These are phyloP conservation scores for Altica lythri DNA, from an alignment of 2,888 invertebrate species.

Conservation along the genomic window DNA sequence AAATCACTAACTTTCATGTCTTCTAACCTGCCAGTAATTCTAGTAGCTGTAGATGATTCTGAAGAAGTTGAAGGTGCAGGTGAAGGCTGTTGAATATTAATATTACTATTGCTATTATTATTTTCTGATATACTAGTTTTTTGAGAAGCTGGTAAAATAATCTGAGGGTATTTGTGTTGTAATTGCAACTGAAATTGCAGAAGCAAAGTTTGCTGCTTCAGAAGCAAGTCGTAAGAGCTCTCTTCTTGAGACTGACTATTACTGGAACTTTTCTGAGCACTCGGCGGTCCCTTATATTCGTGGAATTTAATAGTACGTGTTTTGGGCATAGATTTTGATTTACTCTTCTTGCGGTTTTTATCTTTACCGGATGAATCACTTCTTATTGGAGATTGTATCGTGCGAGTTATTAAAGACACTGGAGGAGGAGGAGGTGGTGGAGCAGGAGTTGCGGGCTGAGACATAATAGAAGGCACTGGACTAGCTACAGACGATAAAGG, in stretches of 20 bases:
- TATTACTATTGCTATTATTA: slow-evolving; percentile 25
- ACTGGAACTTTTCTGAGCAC: slow-evolving; percentile 74
- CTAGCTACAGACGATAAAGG: slow-evolving; percentile 70
- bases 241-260: slow-evolving; percentile 67
- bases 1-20: slow-evolving; percentile 97
- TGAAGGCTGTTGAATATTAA: slow-evolving; percentile 53
- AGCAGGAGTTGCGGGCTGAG: slow-evolving; percentile 60
- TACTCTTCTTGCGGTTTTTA: slow-evolving; percentile 80
- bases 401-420: slow-evolving; percentile 59
- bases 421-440: slow-evolving; percentile 61
- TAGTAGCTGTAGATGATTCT: slow-evolving; percentile 52
- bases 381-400: slow-evolving; percentile 54
- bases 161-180: slow-evolving; percentile 82
- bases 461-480: slow-evolving; percentile 56
- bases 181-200: slow-evolving; percentile 84
- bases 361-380: slow-evolving; percentile 71
- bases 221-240: slow-evolving; percentile 86
- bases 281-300: slow-evolving; percentile 92
- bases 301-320: slow-evolving; percentile 94
- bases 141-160: slow-evolving; percentile 76
- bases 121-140: slow-evolving; percentile 47
- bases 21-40: slow-evolving; percentile 73
- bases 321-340: slow-evolving; percentile 80
- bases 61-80: slow-evolving; percentile 56
- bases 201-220: slow-evolving; percentile 93